Percentiles rank a stretch among this genome's conserved stretches.
These are phyloP conservation scores for Lanistes nyassanus DNA, from an alignment of 1,140 invertebrate species.

Conservation along the genomic window DNA sequence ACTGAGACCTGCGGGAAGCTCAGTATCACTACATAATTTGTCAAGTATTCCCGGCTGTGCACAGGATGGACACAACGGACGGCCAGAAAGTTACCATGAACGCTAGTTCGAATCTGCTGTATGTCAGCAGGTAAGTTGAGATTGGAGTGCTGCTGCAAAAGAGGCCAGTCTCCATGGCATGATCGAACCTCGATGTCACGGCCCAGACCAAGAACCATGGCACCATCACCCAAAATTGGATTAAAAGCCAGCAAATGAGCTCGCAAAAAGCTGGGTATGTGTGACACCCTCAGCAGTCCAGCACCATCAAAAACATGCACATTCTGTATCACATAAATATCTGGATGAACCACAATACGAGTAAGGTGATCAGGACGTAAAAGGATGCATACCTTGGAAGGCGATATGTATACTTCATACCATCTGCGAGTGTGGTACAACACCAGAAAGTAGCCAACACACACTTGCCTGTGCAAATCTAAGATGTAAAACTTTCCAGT, in stretches of 20 bases:
- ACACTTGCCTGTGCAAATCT: constrained; percentile 36
- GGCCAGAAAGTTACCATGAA: constrained; percentile 45
- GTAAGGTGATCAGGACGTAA: constrained; percentile 51
- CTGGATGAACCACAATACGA: constrained; percentile 41
- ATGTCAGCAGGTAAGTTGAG: constrained; percentile 42
- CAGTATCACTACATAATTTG: constrained; percentile 44
- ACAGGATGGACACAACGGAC: constrained; percentile 46
- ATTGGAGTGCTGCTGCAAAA: constrained; percentile 31
- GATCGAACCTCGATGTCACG: constrained; percentile 38
- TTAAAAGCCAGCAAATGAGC: constrained; percentile 43
- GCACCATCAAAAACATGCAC: constrained; percentile 26
- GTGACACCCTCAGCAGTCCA: constrained; percentile 28
- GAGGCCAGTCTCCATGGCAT: constrained; percentile 33
- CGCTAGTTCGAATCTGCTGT: constrained; percentile 50
- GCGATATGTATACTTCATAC: constrained; percentile 57
- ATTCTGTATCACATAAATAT: constrained; percentile 47
- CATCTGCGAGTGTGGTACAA: constrained; percentile 44
- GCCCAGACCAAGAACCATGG: constrained; percentile 28
- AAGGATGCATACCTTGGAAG: constrained; percentile 40
- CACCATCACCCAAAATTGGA: constrained; percentile 37
- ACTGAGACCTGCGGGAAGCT: constrained; percentile 38
- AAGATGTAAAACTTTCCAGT: constrained; percentile 50
- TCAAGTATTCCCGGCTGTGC: constrained; percentile 45
- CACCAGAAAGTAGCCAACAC: constrained; percentile 48
- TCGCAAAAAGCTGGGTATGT: constrained; percentile 30